A percentile compares a stretch with the other conserved stretches of the same genome.
phyloP scores from a whole-genome alignment of 2,113 vertebrate species.

The Parus major region DNA sequence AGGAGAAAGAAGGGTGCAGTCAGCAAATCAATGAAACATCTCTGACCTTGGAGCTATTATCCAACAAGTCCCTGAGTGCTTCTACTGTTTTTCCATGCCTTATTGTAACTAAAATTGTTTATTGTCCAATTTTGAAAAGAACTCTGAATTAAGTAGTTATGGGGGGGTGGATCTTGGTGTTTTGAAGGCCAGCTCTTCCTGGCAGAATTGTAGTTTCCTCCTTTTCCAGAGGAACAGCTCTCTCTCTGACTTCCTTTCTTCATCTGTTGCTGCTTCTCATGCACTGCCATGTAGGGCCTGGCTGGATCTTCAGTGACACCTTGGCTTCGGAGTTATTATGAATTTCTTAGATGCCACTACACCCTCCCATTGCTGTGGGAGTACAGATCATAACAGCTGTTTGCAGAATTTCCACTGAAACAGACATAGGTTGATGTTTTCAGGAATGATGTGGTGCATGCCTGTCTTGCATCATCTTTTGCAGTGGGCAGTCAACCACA shows the following conservation, averaged over 20 bases:
- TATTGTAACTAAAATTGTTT: background rate
- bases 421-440: rapidly evolving
- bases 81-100: background rate
- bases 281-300: rapidly evolving
- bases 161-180: background rate
- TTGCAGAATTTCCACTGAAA: background rate
- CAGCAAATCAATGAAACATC: background rate
- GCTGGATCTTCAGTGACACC: background rate
- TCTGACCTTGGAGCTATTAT: background rate
- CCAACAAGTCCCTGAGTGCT: background rate
- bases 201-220: background rate
- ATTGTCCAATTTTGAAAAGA: background rate
- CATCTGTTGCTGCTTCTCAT: background rate
- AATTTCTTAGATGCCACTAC: background rate
- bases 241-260: background rate
- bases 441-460: rapidly evolving
- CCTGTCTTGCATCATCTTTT: background rate
- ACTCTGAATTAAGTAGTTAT: background rate
- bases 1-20: rapidly evolving
- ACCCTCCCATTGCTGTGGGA: background rate
- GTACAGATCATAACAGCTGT: background rate
- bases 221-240: background rate
- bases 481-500: background rate
- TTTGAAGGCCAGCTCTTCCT: background rate
- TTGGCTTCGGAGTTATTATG: background rate